Evolutionary conservation across 2,888 invertebrate species (phyloP).

Genomic region (Phortica okadai): DNA sequence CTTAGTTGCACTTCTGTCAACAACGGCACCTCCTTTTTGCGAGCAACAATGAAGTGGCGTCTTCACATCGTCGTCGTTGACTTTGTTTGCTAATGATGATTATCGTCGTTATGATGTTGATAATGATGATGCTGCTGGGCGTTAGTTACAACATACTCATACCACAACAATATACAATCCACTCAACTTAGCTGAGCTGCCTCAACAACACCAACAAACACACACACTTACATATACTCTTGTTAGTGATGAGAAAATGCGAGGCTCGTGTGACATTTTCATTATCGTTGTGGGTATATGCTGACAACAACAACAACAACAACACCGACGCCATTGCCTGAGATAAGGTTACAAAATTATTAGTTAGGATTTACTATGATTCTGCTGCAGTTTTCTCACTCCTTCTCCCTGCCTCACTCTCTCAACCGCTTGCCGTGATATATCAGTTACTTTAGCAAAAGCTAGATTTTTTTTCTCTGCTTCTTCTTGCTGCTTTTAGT

Average conservation of each 20-base stretch:
- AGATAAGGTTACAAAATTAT: constrained; percentile 73
- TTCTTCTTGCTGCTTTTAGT: not conserved
- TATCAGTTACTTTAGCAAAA: not conserved
- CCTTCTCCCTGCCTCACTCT: not conserved
- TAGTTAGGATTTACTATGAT: constrained; percentile 66
- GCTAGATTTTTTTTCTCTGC: not conserved
- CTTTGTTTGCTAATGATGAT: constrained; percentile 4
- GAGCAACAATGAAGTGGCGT: not conserved
- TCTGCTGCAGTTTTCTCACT: constrained; percentile 41
- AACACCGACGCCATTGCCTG: constrained; percentile 48
- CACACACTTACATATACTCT: not conserved
- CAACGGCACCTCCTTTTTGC: constrained; percentile 12
- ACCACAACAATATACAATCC: not conserved
- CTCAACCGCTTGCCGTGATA: constrained; percentile 1
- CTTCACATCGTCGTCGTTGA: not conserved
- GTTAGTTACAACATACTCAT: not conserved
- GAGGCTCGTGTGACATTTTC: constrained; percentile 74
- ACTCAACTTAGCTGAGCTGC: constrained; percentile 9
- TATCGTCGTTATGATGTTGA: not conserved
- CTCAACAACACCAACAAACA: not conserved
- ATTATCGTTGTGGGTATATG: constrained; percentile 72
- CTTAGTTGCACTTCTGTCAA: constrained; percentile 27
- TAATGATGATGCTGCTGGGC: constrained; percentile 8
- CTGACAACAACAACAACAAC: constrained; percentile 28
- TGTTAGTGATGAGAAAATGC: constrained; percentile 70